Evolutionary conservation across 2,888 invertebrate genomes (phyloP).

Genomic region (Ichneumoninae sp.): DNA sequence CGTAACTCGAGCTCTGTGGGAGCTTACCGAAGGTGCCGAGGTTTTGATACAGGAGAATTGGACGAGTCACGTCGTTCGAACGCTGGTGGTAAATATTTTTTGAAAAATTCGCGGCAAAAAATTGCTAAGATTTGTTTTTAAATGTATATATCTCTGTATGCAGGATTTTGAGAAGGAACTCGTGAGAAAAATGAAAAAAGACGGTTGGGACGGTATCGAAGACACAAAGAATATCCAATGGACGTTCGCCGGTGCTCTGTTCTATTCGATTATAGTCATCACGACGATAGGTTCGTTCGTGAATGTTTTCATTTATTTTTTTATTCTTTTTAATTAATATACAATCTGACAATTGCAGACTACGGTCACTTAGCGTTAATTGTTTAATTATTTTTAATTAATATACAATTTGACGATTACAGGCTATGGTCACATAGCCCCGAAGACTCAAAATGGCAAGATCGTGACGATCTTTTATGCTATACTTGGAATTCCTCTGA

Average conservation of each 20-base stretch:
- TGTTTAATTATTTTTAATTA: neutral
- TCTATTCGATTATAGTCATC: slow-evolving; percentile 98
- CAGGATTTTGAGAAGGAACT: slow-evolving; percentile 89
- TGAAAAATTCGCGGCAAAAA: too few relatives aligned
- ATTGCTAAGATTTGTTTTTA: neutral
- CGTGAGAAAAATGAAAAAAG: slow-evolving; percentile 92
- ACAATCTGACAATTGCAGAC: too few relatives aligned
- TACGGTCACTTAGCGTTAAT: too few relatives aligned
- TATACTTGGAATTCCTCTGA: slow-evolving; percentile 96
- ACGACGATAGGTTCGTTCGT: slow-evolving; percentile 94
- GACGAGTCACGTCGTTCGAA: slow-evolving; percentile 89
- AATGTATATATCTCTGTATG: neutral
- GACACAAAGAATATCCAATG: slow-evolving; percentile 88
- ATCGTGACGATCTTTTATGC: slow-evolving; percentile 98
- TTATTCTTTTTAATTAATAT: neutral
- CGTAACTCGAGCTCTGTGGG: slow-evolving; percentile 92
- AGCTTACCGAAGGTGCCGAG: slow-evolving; percentile 87
- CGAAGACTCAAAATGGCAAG: slow-evolving; percentile 96
- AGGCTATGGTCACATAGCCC: slow-evolving; percentile 98
- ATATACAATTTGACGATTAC: slow-evolving; percentile 62
- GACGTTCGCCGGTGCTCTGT: slow-evolving; percentile 95
- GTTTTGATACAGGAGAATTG: slow-evolving; percentile 92
- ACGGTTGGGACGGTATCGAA: slow-evolving; percentile 95
- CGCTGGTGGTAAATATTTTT: slow-evolving; percentile 83
- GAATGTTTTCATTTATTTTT: neutral